Evolutionary conservation across 35 echinoderm and acorn worm genomes (phyloP), one percentile per base, ranked within the genome.

Genomic region (Acanthaster planci): DNA sequence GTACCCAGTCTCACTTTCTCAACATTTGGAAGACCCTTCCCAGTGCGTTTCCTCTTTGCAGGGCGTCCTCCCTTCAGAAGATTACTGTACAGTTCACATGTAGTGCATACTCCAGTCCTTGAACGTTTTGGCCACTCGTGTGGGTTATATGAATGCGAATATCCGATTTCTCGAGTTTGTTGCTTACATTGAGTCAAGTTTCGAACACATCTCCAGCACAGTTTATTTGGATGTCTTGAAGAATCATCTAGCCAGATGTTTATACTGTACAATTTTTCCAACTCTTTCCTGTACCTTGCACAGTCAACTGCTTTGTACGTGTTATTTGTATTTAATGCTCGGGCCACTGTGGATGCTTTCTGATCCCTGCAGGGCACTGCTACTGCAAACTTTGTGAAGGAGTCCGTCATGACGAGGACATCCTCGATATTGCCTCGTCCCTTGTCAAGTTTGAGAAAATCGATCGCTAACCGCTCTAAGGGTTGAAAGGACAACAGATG

Each of bases 371-470:
- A n/a, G n/a, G n/a, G n/a, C n/a, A n/a, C n/a, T n/a, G n/a, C n/a
- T n/a, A n/a, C n/a, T n/a, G n/a, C n/a, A n/a, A n/a, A n/a, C n/a
- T n/a, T n/a, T n/a, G n/a, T n/a, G n/a, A n/a, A n/a, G n/a, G n/a
- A n/a, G n/a, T n/a, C n/a, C n/a, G n/a, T n/a, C n/a, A n/a, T n/a
- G n/a, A n/a, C n/a, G n/a, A n/a, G n/a, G n/a, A n/a, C n/a, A n/a
- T n/a, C n/a, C n/a, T n/a, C n/a, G n/a, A n/a, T n/a, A n/a, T n/a
- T 76, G 52, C 32, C 53, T 23, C 78, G 84, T 3, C 79, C 91
- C 37, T 22, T 81, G 40, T 93, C 86, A 10, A 87, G 29, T 38
- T 55, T 78, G 3, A 82, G 40, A 58, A 93, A 87, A 35, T 92
- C 80, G 4, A n/a, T n/a, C n/a, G n/a, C n/a, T n/a, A n/a, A n/a